These are phyloP conservation scores for Parazoanthus swiftii DNA, from an alignment of 92 coral and sea anemone genomes.

Conservation along the genomic window DNA sequence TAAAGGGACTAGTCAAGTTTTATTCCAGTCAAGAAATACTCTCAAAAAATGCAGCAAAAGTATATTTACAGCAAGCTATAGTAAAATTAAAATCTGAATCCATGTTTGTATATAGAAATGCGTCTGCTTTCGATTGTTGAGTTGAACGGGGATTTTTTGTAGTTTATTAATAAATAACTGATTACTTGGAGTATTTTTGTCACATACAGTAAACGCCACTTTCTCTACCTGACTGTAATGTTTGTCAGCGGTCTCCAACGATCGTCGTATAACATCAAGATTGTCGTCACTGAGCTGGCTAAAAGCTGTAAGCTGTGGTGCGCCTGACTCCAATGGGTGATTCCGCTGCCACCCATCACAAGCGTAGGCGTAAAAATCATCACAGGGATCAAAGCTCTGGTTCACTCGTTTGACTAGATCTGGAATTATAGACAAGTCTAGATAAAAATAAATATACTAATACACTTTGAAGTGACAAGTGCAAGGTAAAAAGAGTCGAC, in stretches of 20 bases:
- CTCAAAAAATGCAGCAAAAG: too few species aligned
- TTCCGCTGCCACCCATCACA: constrained; percentile 15
- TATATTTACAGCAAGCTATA: not conserved
- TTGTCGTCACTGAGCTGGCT: not conserved
- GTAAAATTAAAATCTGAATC: not conserved
- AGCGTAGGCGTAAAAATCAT: constrained; percentile 12
- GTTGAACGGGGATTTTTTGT: not conserved
- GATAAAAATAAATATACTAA: not conserved
- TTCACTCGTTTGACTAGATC: not conserved
- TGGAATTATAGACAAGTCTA: not conserved
- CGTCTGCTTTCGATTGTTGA: not conserved
- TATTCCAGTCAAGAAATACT: too few species aligned
- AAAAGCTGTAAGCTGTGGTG: not conserved
- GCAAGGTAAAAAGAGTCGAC: too few species aligned
- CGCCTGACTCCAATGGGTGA: constrained; percentile 17
- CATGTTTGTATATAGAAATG: not conserved
- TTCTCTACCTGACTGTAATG: not conserved
- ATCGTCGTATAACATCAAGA: not conserved
- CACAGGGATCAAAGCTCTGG: not conserved
- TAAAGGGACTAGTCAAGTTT: too few species aligned
- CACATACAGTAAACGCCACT: not conserved
- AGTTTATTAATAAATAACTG: not conserved
- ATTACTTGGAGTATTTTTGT: not conserved
- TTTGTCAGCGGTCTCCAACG: not conserved
- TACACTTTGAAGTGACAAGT: too few species aligned